A percentile compares a stretch with the other conserved stretches of the same genome.
Evolutionary conservation across 1,140 invertebrate species (phyloP).

Genomic region (Trypoxylus dichotomus): DNA sequence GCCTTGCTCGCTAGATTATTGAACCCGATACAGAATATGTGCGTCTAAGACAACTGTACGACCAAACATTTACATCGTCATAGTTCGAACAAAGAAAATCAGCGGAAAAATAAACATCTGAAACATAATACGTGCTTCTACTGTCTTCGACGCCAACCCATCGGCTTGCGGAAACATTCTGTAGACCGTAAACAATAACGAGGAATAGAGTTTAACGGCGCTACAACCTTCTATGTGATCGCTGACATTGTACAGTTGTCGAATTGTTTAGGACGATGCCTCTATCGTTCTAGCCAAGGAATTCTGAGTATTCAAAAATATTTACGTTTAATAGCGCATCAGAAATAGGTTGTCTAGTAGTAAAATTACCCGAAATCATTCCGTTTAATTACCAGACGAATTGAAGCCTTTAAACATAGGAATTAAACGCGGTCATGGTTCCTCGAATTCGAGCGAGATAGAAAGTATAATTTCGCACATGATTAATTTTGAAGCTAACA

Average conservation of each 20-base stretch:
- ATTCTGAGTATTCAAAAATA: neutral
- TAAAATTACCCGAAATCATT: neutral
- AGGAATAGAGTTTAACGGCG: neutral
- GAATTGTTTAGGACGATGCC: neutral
- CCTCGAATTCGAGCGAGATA: neutral
- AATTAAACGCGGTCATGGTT: neutral
- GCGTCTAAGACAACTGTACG: neutral
- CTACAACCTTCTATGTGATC: neutral
- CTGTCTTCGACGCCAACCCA: neutral
- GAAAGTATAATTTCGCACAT: constrained; percentile 3
- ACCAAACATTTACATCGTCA: neutral
- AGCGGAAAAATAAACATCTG: neutral
- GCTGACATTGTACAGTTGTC: constrained; percentile 2
- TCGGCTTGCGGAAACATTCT: neutral
- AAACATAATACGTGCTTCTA: neutral
- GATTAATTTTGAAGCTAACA: neutral
- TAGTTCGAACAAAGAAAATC: neutral
- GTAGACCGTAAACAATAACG: neutral
- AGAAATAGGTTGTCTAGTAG: neutral
- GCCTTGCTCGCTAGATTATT: neutral
- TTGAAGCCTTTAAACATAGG: neutral
- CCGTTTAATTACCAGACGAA: neutral
- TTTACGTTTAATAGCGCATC: neutral
- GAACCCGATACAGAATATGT: neutral
- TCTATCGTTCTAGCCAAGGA: neutral